Evolutionary conservation across 2,797 vertebrate genomes (phyloP).

Genomic region (Coregonus ussuriensis): DNA sequence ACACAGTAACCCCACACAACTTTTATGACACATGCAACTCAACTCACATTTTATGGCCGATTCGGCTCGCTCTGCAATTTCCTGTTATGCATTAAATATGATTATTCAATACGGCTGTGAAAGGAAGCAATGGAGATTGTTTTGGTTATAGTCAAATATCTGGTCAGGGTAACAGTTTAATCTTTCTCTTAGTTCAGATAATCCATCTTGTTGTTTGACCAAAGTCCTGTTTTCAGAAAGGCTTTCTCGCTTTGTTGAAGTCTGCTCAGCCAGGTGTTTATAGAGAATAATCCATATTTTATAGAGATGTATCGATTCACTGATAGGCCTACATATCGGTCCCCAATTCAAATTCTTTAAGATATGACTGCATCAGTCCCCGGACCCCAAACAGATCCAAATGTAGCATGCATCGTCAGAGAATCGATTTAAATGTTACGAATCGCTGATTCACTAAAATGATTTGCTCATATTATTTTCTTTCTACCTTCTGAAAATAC

Average conservation of each 20-base stretch:
- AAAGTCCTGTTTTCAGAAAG: no score
- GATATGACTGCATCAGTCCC: no score
- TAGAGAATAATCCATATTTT: neutral
- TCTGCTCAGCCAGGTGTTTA: neutral
- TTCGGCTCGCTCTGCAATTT: neutral
- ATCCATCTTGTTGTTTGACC: neutral
- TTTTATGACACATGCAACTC: neutral
- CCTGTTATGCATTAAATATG: neutral
- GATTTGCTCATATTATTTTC: no score
- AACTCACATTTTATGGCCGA: neutral
- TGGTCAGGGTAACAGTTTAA: neutral
- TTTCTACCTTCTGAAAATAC: no score
- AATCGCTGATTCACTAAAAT: no score
- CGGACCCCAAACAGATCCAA: no score
- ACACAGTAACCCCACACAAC: neutral
- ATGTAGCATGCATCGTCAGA: no score
- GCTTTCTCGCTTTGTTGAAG: neutral
- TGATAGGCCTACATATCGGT: no score
- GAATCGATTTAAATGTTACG: no score
- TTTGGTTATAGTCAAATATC: neutral
- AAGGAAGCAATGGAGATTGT: neutral
- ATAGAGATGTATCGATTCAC: neutral
- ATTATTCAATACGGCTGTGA: neutral
- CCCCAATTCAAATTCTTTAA: no score
- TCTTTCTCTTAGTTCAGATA: neutral